A percentile compares a stretch with the other conserved stretches of the same genome.
These are phyloP conservation scores for Xiphophorus maculatus DNA, from an alignment of 2,113 vertebrate genomes.

Conservation along the genomic window DNA sequence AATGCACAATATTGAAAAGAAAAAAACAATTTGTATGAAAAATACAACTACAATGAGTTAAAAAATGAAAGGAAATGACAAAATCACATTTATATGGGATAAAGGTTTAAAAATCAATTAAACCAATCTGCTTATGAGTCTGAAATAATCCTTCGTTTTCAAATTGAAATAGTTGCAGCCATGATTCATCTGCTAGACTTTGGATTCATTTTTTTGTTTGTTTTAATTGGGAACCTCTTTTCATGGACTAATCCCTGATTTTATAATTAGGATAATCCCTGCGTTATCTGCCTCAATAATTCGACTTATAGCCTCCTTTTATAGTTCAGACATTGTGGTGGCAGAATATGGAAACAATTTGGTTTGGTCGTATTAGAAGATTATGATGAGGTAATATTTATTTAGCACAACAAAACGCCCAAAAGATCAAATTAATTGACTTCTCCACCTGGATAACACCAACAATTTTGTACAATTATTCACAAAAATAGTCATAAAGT, in stretches of 20 bases:
- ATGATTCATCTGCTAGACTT: too few relatives aligned
- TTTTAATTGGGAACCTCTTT: background rate
- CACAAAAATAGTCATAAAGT: background rate
- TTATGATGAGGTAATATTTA: background rate
- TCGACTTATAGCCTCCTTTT: background rate
- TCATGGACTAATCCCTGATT: background rate
- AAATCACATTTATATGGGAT: background rate
- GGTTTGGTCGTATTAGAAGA: background rate
- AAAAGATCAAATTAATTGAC: background rate
- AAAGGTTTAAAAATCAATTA: background rate
- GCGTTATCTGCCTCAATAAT: background rate
- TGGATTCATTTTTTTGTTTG: background rate
- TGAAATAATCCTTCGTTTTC: too few relatives aligned
- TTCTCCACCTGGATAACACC: background rate
- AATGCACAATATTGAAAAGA: background rate
- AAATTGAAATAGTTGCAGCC: too few relatives aligned
- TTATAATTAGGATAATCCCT: background rate
- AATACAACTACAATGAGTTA: background rate
- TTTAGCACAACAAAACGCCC: too few relatives aligned
- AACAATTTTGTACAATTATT: background rate
- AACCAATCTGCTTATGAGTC: background rate
- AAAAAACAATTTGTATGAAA: background rate
- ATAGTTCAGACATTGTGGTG: background rate
- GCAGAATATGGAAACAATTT: background rate
- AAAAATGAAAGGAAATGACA: background rate